Conservation (phyloP, 2,797 vertebrate species). For the Lutjanus campechanus region DNA sequence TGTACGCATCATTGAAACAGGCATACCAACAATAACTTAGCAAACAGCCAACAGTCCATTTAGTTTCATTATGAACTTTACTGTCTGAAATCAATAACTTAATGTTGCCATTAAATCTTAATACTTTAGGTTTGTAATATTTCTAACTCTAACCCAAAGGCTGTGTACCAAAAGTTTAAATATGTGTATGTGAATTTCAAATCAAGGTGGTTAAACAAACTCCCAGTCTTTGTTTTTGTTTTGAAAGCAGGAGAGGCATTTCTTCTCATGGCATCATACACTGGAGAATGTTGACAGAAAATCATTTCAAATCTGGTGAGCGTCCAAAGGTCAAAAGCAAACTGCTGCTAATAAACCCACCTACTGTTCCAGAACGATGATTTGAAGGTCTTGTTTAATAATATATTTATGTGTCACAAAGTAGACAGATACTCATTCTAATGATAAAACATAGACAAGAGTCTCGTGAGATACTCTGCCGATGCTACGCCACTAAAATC, state of each 20-base stretch:
- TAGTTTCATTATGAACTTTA: not conserved
- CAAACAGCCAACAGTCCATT: not conserved
- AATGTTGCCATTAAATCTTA: not conserved
- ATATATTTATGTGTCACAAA: conserved; percentile 25
- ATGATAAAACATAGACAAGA: not conserved
- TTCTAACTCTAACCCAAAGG: not conserved
- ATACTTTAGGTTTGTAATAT: not conserved
- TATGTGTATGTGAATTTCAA: not conserved
- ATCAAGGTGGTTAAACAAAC: not conserved
- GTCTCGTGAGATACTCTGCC: not conserved
- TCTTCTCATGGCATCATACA: conserved; percentile 15
- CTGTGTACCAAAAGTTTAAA: not conserved
- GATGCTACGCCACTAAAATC: not conserved
- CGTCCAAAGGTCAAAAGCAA: conserved; percentile 73
- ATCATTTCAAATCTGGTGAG: conserved; percentile 65
- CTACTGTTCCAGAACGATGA: conserved; percentile 47
- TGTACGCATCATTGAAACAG: not conserved
- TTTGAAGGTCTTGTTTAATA: conserved; percentile 29
- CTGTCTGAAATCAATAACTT: not conserved
- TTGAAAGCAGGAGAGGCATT: conserved; percentile 5
- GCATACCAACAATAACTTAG: not conserved
- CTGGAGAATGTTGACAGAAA: conserved; percentile 68
- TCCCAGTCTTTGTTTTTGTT: not conserved
- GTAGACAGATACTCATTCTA: conserved; percentile 20
- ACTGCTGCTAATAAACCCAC: conserved; percentile 49